Evolutionary conservation across 1,140 invertebrate species (phyloP).

Genomic region (Chrysomallon squamiferum): DNA sequence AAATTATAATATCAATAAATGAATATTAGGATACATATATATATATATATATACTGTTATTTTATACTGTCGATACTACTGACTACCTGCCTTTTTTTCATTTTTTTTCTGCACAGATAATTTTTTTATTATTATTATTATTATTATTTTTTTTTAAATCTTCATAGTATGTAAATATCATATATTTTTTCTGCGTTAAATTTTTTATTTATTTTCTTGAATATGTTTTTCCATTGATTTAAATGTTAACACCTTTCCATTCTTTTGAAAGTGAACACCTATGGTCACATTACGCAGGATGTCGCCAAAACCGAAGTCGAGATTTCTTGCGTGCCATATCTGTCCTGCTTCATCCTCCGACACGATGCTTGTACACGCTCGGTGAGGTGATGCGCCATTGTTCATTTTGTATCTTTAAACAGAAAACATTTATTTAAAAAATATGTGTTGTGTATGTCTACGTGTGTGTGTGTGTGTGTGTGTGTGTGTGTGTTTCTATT

Average conservation of each 20-base stretch:
- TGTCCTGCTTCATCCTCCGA: conserved; percentile 43
- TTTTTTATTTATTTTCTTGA: no score
- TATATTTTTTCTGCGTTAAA: no score
- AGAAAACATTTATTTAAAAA: neutral
- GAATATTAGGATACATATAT: no score
- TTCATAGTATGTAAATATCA: no score
- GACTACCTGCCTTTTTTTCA: no score
- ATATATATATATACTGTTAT: no score
- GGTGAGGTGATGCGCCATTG: neutral
- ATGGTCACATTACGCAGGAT: conserved; percentile 52
- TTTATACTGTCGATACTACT: no score
- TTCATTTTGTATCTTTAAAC: neutral
- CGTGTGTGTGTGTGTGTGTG: neutral
- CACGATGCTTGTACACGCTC: conserved; percentile 55
- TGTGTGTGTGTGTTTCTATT: neutral
- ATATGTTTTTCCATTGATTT: no score
- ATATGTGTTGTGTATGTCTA: neutral
- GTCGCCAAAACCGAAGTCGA: conserved; percentile 48
- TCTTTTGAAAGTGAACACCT: conserved; percentile 40
- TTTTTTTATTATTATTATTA: no score
- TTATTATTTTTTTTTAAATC: no score
- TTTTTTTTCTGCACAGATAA: no score
- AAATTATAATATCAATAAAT: no score
- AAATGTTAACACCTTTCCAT: conserved; percentile 26
- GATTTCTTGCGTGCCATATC: conserved; percentile 58